phyloP scores from a whole-genome alignment of 2,888 invertebrate genomes.

The Biston stratarius region DNA sequence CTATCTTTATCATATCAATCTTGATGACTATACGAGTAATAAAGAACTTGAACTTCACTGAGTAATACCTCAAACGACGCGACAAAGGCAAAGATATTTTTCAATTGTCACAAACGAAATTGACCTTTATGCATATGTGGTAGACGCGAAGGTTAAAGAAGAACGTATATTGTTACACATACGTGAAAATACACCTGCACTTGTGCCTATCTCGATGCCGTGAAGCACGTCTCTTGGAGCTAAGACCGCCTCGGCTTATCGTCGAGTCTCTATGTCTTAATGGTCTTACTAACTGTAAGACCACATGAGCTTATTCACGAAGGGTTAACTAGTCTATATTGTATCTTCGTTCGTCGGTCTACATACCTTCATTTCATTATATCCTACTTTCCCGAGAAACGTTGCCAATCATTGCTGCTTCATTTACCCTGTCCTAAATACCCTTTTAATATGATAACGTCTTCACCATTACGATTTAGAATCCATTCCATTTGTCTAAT shows the following conservation, averaged over 20 bases:
- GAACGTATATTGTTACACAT: conserved; percentile 53
- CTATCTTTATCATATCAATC: conserved; percentile 65
- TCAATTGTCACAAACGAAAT: conserved; percentile 39
- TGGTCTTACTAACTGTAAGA: conserved; percentile 72
- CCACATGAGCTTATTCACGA: conserved; percentile 71
- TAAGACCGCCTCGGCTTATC: conserved; percentile 71
- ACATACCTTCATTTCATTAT: conserved; percentile 18
- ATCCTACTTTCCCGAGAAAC: conserved; percentile 16
- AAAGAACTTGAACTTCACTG: conserved; percentile 66
- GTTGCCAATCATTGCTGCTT: conserved; percentile 24
- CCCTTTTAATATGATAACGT: conserved; percentile 30
- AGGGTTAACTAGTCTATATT: conserved; percentile 56
- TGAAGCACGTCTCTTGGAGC: conserved; percentile 74
- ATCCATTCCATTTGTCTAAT: conserved; percentile 26
- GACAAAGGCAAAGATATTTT: conserved; percentile 32
- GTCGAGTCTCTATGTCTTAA: conserved; percentile 70
- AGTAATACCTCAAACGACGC: conserved; percentile 53
- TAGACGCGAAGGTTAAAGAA: conserved; percentile 44
- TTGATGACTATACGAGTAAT: conserved; percentile 76
- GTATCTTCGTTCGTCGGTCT: too few species aligned
- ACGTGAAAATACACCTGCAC: conserved; percentile 75
- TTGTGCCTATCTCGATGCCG: conserved; percentile 74
- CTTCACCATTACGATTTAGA: conserved; percentile 32
- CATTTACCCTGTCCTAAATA: conserved; percentile 16
- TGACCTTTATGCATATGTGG: conserved; percentile 45